Percentiles rank a stretch among this genome's conserved stretches.
Conservation (phyloP, 2,888 invertebrate genomes). For the Lasioglossum morio region DNA sequence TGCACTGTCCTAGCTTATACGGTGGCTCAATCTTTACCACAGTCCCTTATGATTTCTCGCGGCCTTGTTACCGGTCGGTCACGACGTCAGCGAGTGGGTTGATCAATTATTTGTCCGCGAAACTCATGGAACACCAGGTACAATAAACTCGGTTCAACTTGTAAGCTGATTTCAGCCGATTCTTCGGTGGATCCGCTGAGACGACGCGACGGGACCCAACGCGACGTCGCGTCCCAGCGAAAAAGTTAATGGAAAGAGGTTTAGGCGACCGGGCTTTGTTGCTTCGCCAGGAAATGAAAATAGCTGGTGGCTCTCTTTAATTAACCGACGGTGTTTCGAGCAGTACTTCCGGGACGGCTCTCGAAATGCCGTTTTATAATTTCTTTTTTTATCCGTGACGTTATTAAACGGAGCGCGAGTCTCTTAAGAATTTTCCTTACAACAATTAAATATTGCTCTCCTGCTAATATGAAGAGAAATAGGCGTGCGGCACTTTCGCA, state of each 20-base stretch:
- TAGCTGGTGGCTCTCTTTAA: constrained; percentile 37
- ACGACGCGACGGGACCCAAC: background rate
- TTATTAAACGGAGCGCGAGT: background rate
- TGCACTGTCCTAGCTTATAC: too few species aligned
- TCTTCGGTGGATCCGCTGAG: constrained; percentile 4
- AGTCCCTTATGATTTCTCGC: background rate
- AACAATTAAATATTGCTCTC: background rate
- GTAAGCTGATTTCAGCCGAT: constrained; percentile 56
- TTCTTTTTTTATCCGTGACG: background rate
- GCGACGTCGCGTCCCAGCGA: constrained; percentile 17
- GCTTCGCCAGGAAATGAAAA: constrained; percentile 33
- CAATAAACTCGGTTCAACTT: constrained; percentile 45
- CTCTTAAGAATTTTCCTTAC: background rate
- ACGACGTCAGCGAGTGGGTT: background rate
- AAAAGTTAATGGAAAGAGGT: constrained; percentile 54
- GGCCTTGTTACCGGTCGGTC: background rate
- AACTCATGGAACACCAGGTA: background rate
- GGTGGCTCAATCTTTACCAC: too few species aligned
- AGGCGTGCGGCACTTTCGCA: background rate
- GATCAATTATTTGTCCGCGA: constrained; percentile 50
- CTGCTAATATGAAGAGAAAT: background rate
- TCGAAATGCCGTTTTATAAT: background rate
- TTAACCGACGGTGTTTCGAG: constrained; percentile 24
- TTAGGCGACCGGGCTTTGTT: constrained; percentile 32
- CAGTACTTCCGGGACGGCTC: background rate